These are phyloP conservation scores for Drosophila nigricruria DNA, from an alignment of 2,888 invertebrate species.

Conservation along the genomic window DNA sequence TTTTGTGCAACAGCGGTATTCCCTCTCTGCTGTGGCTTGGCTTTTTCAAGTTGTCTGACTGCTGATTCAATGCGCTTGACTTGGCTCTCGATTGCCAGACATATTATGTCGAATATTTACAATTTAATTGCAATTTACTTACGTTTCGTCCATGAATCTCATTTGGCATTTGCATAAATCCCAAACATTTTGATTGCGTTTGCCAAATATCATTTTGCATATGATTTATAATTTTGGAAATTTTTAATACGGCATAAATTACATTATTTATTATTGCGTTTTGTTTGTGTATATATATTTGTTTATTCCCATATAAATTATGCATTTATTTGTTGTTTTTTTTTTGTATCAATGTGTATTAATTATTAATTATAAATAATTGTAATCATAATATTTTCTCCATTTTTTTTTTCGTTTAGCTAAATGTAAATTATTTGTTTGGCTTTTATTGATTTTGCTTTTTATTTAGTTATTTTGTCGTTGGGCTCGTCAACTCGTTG, in stretches of 20 bases:
- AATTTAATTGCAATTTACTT: constrained; percentile 63
- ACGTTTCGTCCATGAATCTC: constrained; percentile 36
- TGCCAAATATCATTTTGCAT: constrained; percentile 21
- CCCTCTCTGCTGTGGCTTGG: constrained; percentile 31
- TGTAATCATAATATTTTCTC: constrained; percentile 1
- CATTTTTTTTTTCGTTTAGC: constrained; percentile 1
- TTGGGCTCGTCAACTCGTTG: not conserved
- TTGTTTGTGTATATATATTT: not conserved
- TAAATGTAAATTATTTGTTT: constrained; percentile 8
- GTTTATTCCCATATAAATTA: constrained; percentile 3
- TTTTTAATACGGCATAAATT: constrained; percentile 47
- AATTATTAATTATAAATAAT: constrained; percentile 29
- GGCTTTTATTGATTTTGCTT: not conserved
- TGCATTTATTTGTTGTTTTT: not conserved
- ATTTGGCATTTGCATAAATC: constrained; percentile 62
- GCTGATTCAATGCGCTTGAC: constrained; percentile 42
- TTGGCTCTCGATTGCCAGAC: constrained; percentile 30
- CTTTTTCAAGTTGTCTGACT: constrained; percentile 57
- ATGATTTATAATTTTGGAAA: constrained; percentile 52
- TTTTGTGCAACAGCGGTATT: constrained; percentile 6
- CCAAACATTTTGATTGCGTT: constrained; percentile 32
- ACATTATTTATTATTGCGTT: constrained; percentile 49
- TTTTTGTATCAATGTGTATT: constrained; percentile 22
- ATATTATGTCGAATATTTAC: constrained; percentile 12
- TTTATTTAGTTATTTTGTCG: not conserved